phyloP scores from a whole-genome alignment of 2,888 invertebrate species.

The Eurois occulta region DNA sequence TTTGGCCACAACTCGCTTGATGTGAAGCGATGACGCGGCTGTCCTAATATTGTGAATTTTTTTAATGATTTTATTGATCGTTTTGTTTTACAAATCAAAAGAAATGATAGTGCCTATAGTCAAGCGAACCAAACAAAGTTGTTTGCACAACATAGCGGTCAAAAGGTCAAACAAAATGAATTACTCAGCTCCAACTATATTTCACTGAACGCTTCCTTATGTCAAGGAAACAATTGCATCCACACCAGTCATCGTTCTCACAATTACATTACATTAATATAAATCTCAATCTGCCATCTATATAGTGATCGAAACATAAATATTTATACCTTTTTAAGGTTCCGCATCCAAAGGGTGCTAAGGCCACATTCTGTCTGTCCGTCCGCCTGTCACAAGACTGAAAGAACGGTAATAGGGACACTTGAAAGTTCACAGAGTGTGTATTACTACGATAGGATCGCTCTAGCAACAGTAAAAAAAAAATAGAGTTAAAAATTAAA shows the following conservation, averaged over 20 bases:
- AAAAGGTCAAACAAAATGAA: slow-evolving; percentile 49
- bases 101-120: neutral
- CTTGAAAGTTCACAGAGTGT: neutral
- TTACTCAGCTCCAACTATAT: slow-evolving; percentile 32
- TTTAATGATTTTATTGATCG: neutral
- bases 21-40: neutral
- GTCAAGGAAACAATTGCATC: slow-evolving; percentile 49
- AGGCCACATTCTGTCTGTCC: too few relatives aligned
- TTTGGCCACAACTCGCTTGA: neutral
- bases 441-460: neutral
- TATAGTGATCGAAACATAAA: slow-evolving; percentile 6
- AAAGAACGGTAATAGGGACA: neutral
- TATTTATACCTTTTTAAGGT: neutral
- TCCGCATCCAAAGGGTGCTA: neutral
- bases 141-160: slow-evolving; percentile 20
- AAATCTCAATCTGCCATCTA: slow-evolving; percentile 34
- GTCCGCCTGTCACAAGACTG: neutral
- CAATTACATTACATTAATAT: slow-evolving; percentile 40
- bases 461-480: neutral
- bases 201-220: slow-evolving; percentile 49
- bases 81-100: neutral
- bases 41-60: neutral
- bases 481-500: neutral
- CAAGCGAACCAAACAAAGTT: neutral
- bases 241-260: slow-evolving; percentile 18